Evolutionary conservation across 2,888 invertebrate genomes (phyloP).

Genomic region (Anoplius nigerrimus): DNA sequence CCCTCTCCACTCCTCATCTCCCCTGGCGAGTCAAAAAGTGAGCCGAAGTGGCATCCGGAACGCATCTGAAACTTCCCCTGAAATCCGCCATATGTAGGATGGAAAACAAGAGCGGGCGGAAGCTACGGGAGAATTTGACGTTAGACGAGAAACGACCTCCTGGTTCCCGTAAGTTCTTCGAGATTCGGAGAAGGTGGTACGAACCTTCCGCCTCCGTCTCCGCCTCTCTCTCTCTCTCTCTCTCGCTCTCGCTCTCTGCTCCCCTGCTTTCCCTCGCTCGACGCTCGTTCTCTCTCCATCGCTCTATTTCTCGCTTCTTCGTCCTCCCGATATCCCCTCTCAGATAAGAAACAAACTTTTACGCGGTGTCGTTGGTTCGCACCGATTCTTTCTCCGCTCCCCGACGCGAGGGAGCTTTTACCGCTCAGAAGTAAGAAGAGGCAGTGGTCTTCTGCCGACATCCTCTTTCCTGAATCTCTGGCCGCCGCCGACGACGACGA

Average conservation of each 20-base stretch:
- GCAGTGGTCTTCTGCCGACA: not conserved
- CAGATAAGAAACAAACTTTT: slow-evolving; percentile 55
- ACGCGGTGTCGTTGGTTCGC: slow-evolving; percentile 48
- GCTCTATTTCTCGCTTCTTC: not conserved
- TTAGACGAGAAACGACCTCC: slow-evolving; percentile 31
- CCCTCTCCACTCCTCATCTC: not conserved
- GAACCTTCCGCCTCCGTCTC: no score
- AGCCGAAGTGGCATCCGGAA: slow-evolving; percentile 44
- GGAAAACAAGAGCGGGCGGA: not conserved
- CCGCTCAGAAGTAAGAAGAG: slow-evolving; percentile 10
- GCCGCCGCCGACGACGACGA: not conserved
- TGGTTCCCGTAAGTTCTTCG: slow-evolving; percentile 21
- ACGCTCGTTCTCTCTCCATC: not conserved
- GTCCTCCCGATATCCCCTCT: slow-evolving; percentile 34
- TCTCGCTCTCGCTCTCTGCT: no score
- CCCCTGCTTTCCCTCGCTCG: not conserved
- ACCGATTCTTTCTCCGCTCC: slow-evolving; percentile 29
- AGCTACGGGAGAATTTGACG: slow-evolving; percentile 18
- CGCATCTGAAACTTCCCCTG: slow-evolving; percentile 37
- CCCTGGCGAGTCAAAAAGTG: slow-evolving; percentile 35
- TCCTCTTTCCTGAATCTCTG: slow-evolving; percentile 14
- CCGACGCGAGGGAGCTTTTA: slow-evolving; percentile 40
- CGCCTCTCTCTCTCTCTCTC: slow-evolving; percentile 1
- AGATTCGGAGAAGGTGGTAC: not conserved
- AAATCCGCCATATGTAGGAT: slow-evolving; percentile 28